Percentiles rank a stretch among this genome's conserved stretches.
phyloP scores from a whole-genome alignment of 2,888 invertebrate species.

The Arenicola marina region DNA sequence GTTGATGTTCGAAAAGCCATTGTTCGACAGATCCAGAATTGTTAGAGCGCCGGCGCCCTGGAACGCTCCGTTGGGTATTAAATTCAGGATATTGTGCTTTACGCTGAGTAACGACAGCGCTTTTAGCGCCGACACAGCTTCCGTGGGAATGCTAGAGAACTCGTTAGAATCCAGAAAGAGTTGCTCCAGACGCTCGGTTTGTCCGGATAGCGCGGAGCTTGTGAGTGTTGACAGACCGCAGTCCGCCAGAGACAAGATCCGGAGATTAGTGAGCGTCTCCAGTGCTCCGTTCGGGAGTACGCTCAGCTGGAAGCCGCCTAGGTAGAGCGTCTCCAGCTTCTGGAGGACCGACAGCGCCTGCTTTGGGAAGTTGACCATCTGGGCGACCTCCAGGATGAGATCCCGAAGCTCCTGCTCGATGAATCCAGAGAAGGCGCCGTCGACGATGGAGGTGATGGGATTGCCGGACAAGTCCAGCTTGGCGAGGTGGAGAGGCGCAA shows the following conservation, averaged over 20 bases:
- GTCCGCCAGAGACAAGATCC: not conserved
- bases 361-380: not conserved
- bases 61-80: not conserved
- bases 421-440: not conserved
- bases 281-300: not conserved
- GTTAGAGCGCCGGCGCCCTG: not conserved
- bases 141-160: not conserved
- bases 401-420: not conserved
- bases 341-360: not conserved
- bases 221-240: not conserved
- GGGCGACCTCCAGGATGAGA: not conserved
- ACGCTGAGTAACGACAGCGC: not conserved
- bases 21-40: not conserved
- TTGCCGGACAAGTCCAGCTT: conserved; percentile 8
- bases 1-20: not conserved
- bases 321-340: not conserved
- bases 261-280: not conserved
- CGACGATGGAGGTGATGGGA: not conserved
- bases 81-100: not conserved
- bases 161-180: conserved; percentile 5
- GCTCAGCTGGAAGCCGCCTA: not conserved
- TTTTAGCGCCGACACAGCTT: not conserved
- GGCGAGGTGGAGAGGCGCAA: too few species aligned
- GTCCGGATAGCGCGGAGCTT: not conserved
- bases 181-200: not conserved